Conservation (phyloP, 1,140 invertebrate genomes). For the Conus ventricosus region DNA sequence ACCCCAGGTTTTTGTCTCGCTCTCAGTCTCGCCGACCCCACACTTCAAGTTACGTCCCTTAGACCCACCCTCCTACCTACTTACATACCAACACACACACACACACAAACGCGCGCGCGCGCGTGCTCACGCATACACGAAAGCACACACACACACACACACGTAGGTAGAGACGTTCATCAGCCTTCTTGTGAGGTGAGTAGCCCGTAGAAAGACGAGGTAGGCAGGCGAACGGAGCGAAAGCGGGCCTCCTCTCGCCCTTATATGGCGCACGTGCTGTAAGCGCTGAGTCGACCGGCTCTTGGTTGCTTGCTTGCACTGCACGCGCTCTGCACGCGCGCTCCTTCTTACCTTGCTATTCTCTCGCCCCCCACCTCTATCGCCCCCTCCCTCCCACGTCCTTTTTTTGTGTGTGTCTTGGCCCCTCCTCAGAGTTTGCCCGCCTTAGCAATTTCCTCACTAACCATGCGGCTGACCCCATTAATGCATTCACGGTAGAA, state of each 20-base stretch:
- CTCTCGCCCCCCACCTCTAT: background rate
- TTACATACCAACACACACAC: background rate
- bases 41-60: background rate
- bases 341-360: background rate
- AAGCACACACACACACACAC: slow-evolving; percentile 1
- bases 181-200: background rate
- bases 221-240: background rate
- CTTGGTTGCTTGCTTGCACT: background rate
- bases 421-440: too few species aligned
- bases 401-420: background rate
- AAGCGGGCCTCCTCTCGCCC: background rate
- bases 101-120: background rate
- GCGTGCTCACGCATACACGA: background rate
- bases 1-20: background rate
- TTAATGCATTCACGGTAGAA: background rate
- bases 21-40: background rate
- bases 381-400: too few species aligned
- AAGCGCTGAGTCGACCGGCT: background rate
- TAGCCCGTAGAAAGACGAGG: background rate
- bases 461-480: background rate
- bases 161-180: background rate
- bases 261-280: background rate
- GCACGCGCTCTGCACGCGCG: background rate
- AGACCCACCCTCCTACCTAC: background rate
- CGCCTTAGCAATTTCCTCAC: background rate